These are phyloP conservation scores for Archilochus colubris DNA, from an alignment of 2,113 vertebrate species.

Conservation along the genomic window DNA sequence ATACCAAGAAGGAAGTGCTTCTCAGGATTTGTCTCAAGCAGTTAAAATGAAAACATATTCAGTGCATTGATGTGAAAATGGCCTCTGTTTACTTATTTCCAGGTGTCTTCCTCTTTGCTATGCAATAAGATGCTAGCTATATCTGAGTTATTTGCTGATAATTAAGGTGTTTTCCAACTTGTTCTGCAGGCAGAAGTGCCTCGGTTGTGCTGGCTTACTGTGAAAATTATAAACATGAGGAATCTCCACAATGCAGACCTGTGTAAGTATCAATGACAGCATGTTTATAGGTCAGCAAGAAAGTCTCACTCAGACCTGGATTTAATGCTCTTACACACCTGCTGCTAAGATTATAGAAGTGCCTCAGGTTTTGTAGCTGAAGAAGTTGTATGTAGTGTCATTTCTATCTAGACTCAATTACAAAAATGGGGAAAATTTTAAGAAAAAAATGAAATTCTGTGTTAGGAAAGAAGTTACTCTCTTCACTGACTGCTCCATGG, in stretches of 20 bases:
- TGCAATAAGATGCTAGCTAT: not conserved
- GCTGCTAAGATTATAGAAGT: not conserved
- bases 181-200: constrained; percentile 40
- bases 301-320: not conserved
- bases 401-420: not conserved
- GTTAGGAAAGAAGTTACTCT: not conserved
- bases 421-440: not conserved
- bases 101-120: not conserved
- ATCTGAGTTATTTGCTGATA: not conserved
- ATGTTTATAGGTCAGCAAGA: not conserved
- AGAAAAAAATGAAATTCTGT: not conserved
- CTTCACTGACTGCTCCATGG: not conserved
- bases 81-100: not conserved
- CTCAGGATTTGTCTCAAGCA: not conserved
- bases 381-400: not conserved
- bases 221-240: constrained; percentile 53
- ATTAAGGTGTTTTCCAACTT: not conserved
- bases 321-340: not conserved
- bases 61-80: not conserved
- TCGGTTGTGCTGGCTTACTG: constrained; percentile 45
- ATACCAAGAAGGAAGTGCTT: not conserved
- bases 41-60: not conserved
- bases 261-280: constrained; percentile 38
- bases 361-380: not conserved
- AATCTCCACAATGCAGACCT: constrained; percentile 59